Conservation (phyloP, 2,888 invertebrate genomes). For the Pseudoips prasinana region DNA sequence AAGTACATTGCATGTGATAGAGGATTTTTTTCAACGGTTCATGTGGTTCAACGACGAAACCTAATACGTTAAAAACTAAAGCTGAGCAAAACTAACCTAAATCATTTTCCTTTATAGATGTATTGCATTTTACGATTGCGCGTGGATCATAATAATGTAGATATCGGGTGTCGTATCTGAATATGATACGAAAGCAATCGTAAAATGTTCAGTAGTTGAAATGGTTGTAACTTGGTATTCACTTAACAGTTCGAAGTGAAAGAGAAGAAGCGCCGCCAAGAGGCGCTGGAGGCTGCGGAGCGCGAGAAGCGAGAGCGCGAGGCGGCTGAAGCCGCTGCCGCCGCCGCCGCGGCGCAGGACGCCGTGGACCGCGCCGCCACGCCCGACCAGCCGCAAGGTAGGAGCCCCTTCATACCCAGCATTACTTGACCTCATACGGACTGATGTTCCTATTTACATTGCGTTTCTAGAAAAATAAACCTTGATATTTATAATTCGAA, state of each 20-base stretch:
- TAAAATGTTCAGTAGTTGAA: too few species aligned
- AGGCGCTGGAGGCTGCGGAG: conserved; percentile 92
- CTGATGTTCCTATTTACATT: neutral
- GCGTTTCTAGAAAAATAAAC: too few species aligned
- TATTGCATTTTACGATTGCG: neutral
- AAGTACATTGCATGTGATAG: too few species aligned
- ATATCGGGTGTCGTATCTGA: too few species aligned
- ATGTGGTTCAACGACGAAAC: too few species aligned
- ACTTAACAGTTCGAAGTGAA: conserved; percentile 97
- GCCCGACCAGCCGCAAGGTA: conserved; percentile 64
- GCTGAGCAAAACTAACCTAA: conserved; percentile 17
- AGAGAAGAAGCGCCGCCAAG: conserved; percentile 94
- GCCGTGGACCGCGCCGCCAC: conserved; percentile 62
- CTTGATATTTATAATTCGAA: too few species aligned
- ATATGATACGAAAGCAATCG: too few species aligned
- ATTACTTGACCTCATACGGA: neutral
- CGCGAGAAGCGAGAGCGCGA: conserved; percentile 85
- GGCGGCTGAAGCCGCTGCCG: conserved; percentile 71
- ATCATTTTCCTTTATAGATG: neutral
- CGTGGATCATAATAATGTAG: too few species aligned
- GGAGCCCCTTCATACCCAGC: too few species aligned
- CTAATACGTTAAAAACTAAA: conserved; percentile 16
- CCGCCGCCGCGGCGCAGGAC: conserved; percentile 62
- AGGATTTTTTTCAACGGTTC: too few species aligned
- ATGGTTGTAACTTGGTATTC: too few species aligned